phyloP scores from a whole-genome alignment of 2,797 vertebrate species.

The Phaenicophaeus curvirostris region DNA sequence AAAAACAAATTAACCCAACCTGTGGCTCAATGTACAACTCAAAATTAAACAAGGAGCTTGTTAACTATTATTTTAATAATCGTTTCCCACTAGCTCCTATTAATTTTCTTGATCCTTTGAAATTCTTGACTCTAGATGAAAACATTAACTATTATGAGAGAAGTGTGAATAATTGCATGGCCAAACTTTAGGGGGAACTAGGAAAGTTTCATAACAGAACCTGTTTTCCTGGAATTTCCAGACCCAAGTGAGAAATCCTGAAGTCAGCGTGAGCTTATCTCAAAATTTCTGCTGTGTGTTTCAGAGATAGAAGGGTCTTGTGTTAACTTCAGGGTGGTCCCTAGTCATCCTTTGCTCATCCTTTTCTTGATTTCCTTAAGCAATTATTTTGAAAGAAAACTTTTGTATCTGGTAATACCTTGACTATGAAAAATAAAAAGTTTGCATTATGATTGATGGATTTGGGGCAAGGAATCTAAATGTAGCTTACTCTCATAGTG shows the following conservation, averaged over 20 bases:
- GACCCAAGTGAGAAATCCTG: not conserved
- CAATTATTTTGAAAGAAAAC: not conserved
- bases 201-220: not conserved
- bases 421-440: not conserved
- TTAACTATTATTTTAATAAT: not conserved
- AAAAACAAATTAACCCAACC: not conserved
- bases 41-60: not conserved
- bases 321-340: not conserved
- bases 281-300: not conserved
- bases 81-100: not conserved
- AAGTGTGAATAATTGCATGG: not conserved
- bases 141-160: not conserved
- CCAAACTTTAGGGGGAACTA: not conserved
- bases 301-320: not conserved
- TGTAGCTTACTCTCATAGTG: slow-evolving; percentile 9
- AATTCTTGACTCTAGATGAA: not conserved
- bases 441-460: slow-evolving; percentile 33
- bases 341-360: not conserved
- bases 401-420: not conserved
- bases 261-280: not conserved
- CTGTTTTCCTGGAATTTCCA: not conserved
- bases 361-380: slow-evolving; percentile 19
- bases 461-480: slow-evolving; percentile 62
- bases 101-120: not conserved
- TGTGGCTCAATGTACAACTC: not conserved